phyloP scores from a whole-genome alignment of 1,140 invertebrate species.

The Venturia canescens region DNA sequence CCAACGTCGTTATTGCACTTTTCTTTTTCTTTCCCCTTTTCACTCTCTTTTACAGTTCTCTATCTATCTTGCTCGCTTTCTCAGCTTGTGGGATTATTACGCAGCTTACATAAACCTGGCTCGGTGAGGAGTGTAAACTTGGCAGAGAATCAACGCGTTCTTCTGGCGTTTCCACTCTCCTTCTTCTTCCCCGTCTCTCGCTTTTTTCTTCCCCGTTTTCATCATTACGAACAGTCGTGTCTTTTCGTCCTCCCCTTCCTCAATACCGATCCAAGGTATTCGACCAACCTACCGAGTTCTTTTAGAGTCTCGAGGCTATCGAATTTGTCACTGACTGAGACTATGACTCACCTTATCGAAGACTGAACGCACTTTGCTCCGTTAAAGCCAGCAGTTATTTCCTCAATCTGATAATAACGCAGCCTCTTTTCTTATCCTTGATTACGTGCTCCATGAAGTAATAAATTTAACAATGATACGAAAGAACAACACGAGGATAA shows the following conservation, averaged over 20 bases:
- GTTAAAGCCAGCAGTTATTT: background rate
- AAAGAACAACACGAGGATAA: background rate
- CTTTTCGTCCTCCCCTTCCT: background rate
- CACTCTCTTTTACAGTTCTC: background rate
- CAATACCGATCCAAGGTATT: slow-evolving; percentile 35
- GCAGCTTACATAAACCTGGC: slow-evolving; percentile 47
- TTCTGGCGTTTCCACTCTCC: slow-evolving; percentile 31
- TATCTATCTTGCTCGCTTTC: background rate
- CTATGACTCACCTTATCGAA: slow-evolving; percentile 2
- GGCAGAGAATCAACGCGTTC: slow-evolving; percentile 46
- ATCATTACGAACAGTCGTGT: slow-evolving; percentile 1
- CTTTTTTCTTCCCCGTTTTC: background rate
- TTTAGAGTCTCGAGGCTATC: slow-evolving; percentile 41
- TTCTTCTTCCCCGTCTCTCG: background rate
- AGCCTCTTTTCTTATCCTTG: background rate
- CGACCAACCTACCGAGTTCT: slow-evolving; percentile 20
- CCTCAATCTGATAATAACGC: background rate
- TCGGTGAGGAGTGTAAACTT: slow-evolving; percentile 45
- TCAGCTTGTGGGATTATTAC: slow-evolving; percentile 27
- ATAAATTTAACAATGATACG: background rate
- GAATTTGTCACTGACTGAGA: slow-evolving; percentile 22
- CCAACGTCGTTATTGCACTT: background rate
- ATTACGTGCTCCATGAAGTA: background rate
- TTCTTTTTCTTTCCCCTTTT: background rate
- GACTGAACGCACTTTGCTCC: background rate